Evolutionary conservation across 64 coral and sea anemone species (phyloP), one percentile per base, ranked within the genome.

Genomic region (Acropora tenuis): DNA sequence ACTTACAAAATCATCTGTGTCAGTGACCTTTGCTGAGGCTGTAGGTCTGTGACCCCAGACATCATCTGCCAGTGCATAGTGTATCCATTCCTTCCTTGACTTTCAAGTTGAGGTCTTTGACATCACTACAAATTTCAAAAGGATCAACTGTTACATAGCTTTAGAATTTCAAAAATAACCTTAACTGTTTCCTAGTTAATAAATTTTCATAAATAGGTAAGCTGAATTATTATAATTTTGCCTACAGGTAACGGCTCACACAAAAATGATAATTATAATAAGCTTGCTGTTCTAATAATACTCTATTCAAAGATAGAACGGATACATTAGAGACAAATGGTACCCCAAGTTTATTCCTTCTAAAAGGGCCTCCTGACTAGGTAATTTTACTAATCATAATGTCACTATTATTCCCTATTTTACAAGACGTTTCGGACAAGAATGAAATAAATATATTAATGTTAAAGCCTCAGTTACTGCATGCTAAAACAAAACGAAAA

Each of bases 41-140:
- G 50, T 53, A 8, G 50, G 50, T 53, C 50, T 53, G 50, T 53
- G 50, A 53, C 3, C 50, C 50, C 50, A 53, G 50, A 53, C 50
- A 53, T 53, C 50, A 53, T 53, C 50, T 53, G 50, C 50, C 50
- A 53, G 4, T 53, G 50, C 50, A 8, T 53, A 53, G 50, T 53
- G 50, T 53, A 53, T 53, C 50, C 50, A 53, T 8, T 53, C 8
- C 50, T 53, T 53, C 50, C 50, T 53, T 53, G 50, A 53, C 50
- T 8, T 41, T 84, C 18, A 84, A 63, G 50, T 53, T 53, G 50
- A 5, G 50, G 50, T 53, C 50, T 53, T 53, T 53, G 3, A 53
- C 8, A 53, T 53, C 50, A 58, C 80, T 84, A 82, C 50, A 82
- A 79, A 79, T 57, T 50, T 58, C 46, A 82, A 73, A 41, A 53